Base-by-base conservation (phyloP, 2,888 invertebrate genomes). In the Lasioglossum figueresi region DNA sequence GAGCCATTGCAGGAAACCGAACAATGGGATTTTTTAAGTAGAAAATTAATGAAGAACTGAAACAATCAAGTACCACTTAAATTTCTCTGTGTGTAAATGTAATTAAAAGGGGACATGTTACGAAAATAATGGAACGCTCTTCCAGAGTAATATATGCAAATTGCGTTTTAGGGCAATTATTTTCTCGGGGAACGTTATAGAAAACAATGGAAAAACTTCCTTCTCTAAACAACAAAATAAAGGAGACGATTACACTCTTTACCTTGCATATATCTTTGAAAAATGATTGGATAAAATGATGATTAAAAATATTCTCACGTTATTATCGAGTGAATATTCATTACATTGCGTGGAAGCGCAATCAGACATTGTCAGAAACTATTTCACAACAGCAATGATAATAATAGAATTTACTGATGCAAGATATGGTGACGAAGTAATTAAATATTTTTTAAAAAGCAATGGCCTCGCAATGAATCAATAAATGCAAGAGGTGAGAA, bases 81-180 rank as follows among this genome's bases (percentile, higher is more conserved):
- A 56, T n/a, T 12, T 63, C 19, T 45, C 63, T 34, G 8, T 3
- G 8, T 3, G 6, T 2, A 19, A 31, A 63, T 16, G 63, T 19
- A 63, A 63, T 63, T 63, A 31, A 31, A 63, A 63, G 8, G 63
- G 19, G 31, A 63, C 63, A 63, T n/a, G 37, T 37, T 37, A 68
- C 19, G 37, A 34, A 37, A 68, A 37, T 34, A 68, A 68, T n/a
- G 37, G 12, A 68, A 37, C 37, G 8, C 34, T 12, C 23, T 37
- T 23, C 23, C 23, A 68, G 37, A 68, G 12, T 68, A 37, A 68
- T 37, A 34, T 37, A n/a, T 68, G 68, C 37, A 68, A 34, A 68
- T 68, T 68, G 37, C 12, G 34, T 37, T 68, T 68, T 37, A 68
- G 23, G 19, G 37, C 63, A 68, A 68, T 68, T 68, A 68, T 37